Base-by-base conservation (phyloP, 2,797 vertebrate genomes). In the Hafferia zeledoni region DNA sequence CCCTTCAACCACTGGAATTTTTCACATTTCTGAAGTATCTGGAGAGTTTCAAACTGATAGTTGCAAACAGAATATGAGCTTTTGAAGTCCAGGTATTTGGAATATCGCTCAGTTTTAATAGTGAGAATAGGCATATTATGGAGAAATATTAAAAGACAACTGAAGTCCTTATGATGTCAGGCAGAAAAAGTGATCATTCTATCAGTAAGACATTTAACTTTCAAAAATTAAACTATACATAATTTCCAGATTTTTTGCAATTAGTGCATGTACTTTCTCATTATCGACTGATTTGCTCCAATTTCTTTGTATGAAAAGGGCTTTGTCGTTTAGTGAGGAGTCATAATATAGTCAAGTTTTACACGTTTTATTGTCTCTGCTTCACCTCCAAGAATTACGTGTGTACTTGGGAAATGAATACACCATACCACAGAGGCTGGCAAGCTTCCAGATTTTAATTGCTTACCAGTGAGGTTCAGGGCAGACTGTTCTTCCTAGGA, bases 401-500 rank as follows among this genome's bases (percentile, higher is more conserved):
- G 83, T 95, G 83, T 95, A 71, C 83, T 93, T 91, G 91, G 95
- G 90, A 97, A 96, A 91, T 92, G 74, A 95, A 93, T 93, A 95
- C 60, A 71, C 67, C 77, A 80, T 88, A 95, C 89, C 93, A 90
- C 85, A 87, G 89, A 89, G 83, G 33, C 67, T 96, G 96, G 96
- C 92, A 84, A 69, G 67, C 61, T 91, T 91, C 96, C 95, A 96
- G 53, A 65, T 93, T 93, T 95, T 96, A 96, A 95, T 95, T 95
- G 85, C 91, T 93, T 95, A 69, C 94, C 64, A 94, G 31, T n/a
- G 85, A 94, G 80, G 82, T 71, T 95, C 63, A 64, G 80, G 83
- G 60, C 80, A 87, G 80, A 18, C 67, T 91, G 30, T 88, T 94
- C 87, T 88, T 91, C 85, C 79, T 90, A 56, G 67, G 47, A 9